Base-by-base conservation (phyloP, 2,888 invertebrate species). In the Malthinus flaveolus region DNA sequence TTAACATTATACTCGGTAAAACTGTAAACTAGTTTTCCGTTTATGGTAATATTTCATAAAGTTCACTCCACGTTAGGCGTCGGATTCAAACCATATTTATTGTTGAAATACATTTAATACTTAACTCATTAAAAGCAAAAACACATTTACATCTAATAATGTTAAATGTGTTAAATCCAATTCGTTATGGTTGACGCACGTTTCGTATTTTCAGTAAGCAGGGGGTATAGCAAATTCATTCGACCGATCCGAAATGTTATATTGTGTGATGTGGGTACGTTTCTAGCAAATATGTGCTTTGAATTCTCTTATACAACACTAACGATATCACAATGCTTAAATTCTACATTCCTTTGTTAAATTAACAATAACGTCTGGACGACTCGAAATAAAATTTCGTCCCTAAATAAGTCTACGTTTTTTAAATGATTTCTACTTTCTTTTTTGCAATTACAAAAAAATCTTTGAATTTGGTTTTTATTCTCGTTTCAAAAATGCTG, bases 231-330 rank as follows among this genome's bases (percentile, higher is more conserved):
- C 49, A 39, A 44, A 48, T 54, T 59, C 50, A 55, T 54, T 55
- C 50, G 51, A 55, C 55, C 59, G 55, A 49, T 54, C 54, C 49
- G 53, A 54, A 59, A 59, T 53, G 54, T 46, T 59, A 54, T 59
- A 59, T 59, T 59, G 53, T 59, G 49, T 53, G 59, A 59, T 54
- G 49, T 54, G 53, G 59, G 59, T 59, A 59, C 59, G 45, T 59
- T 59, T 59, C 46, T 46, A 32, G 33, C 45, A 59, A 59, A 53
- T 55, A 59, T 55, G 59, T 59, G 59, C 45, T 42, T 39, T 39
- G 54, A 59, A 59, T 59, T 53, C 42, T 36, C 56, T 46, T 39
- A n/a, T 50, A 46, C 35, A 11, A 37, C 48, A 39, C 42, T 49
- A 42, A 49, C 55, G 42, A 49, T 49, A 49, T 55, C 49, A 55